phyloP scores from a whole-genome alignment of 2,888 invertebrate genomes.

The Nezara viridula region DNA sequence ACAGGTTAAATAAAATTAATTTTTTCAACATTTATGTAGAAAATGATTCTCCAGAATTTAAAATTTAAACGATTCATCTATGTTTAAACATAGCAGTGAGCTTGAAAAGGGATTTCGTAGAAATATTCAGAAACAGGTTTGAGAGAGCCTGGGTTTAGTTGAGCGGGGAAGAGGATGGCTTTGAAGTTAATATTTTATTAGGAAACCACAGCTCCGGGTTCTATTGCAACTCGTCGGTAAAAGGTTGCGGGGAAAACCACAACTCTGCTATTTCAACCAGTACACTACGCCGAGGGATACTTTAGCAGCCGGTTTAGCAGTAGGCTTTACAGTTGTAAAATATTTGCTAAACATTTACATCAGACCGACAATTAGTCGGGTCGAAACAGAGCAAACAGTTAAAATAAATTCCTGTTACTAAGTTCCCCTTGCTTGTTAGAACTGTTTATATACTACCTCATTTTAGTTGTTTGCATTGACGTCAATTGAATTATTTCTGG shows the following conservation, averaged over 20 bases:
- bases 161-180: background rate
- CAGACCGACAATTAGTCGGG: background rate
- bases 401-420: background rate
- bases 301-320: background rate
- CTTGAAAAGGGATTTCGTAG: background rate
- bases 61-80: background rate
- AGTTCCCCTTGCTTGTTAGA: background rate
- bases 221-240: slow-evolving; percentile 12
- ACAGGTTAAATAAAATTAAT: too few relatives aligned
- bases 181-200: slow-evolving; percentile 42
- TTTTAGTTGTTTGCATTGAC: background rate
- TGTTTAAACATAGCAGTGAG: background rate
- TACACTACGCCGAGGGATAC: background rate
- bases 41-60: background rate
- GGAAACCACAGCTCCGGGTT: background rate
- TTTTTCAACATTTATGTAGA: background rate
- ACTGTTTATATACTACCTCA: background rate
- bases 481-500: background rate
- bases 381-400: background rate
- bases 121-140: background rate
- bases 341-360: background rate
- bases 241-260: background rate
- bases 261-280: background rate
- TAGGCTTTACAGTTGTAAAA: background rate
- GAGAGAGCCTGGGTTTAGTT: background rate